A percentile compares a stretch with the other conserved stretches of the same genome.
These are phyloP conservation scores for Hydrolagus affinis DNA, from an alignment of 2,113 vertebrate genomes.

Conservation along the genomic window DNA sequence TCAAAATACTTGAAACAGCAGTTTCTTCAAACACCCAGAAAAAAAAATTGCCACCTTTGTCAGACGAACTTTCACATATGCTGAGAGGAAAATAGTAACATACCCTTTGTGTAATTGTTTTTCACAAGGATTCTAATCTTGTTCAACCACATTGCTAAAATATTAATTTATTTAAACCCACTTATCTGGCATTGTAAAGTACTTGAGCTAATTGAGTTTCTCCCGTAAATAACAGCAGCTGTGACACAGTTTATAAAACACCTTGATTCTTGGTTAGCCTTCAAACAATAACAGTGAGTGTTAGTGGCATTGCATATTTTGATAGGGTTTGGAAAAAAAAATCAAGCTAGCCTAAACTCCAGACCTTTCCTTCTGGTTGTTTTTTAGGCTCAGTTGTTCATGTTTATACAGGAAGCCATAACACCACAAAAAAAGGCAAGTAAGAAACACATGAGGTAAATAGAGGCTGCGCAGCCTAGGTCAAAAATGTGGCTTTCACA, in stretches of 20 bases:
- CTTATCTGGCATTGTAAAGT: neutral
- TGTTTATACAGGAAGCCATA: neutral
- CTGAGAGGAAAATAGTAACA: neutral
- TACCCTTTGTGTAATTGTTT: too few species aligned
- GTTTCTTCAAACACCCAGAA: neutral
- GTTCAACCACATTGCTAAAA: neutral
- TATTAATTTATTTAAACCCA: slow-evolving; percentile 6
- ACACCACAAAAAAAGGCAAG: neutral
- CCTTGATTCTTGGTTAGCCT: neutral
- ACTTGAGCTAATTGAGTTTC: neutral
- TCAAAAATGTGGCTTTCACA: too few species aligned
- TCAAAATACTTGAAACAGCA: neutral
- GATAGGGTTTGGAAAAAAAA: neutral
- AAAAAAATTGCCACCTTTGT: neutral
- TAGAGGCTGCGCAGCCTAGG: too few species aligned
- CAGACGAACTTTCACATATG: neutral
- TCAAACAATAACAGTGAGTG: neutral
- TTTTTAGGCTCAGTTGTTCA: neutral
- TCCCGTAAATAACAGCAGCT: neutral
- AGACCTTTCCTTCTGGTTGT: neutral
- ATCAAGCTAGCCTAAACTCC: neutral
- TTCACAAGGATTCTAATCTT: neutral
- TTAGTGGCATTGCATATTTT: neutral
- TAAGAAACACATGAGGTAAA: too few species aligned
- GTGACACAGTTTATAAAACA: neutral